phyloP scores from a whole-genome alignment of 2,797 vertebrate species.

The Hydrolagus colliei region DNA sequence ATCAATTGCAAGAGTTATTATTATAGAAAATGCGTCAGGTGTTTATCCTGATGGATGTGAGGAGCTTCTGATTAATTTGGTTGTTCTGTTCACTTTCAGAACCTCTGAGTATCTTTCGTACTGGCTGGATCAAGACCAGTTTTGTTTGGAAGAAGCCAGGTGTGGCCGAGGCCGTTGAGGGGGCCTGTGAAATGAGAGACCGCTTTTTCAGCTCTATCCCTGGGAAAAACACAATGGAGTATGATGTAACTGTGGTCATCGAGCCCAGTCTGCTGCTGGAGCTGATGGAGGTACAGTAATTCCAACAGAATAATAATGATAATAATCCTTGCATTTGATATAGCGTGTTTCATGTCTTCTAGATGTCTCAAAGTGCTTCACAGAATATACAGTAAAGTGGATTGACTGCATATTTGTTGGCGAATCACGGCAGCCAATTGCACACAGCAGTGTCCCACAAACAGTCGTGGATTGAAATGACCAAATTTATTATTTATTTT shows the following conservation, averaged over 20 bases:
- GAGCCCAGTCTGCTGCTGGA: slow-evolving; percentile 87
- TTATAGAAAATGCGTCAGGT: background rate
- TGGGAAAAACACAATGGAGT: slow-evolving; percentile 68
- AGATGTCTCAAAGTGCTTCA: no score
- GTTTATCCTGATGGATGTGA: background rate
- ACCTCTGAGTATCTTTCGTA: slow-evolving; percentile 72
- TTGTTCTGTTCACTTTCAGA: slow-evolving; percentile 47
- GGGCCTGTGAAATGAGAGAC: slow-evolving; percentile 81
- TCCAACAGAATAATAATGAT: no score
- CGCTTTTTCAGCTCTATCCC: slow-evolving; percentile 81
- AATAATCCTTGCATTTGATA: no score
- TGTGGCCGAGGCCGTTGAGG: slow-evolving; percentile 83
- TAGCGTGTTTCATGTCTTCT: no score
- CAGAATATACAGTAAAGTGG: no score
- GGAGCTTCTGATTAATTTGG: background rate
- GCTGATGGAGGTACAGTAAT: slow-evolving; percentile 77
- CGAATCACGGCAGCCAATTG: no score
- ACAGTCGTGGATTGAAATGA: no score
- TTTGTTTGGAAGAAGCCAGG: slow-evolving; percentile 85
- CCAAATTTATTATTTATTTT: no score
- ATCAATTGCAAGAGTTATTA: no score
- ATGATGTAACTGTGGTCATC: slow-evolving; percentile 71
- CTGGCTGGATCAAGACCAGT: slow-evolving; percentile 82
- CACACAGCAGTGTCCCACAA: no score
- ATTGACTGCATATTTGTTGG: background rate